These are phyloP conservation scores for Rhabdomys pumilio DNA, from an alignment of 2,797 vertebrate genomes.

Conservation along the genomic window DNA sequence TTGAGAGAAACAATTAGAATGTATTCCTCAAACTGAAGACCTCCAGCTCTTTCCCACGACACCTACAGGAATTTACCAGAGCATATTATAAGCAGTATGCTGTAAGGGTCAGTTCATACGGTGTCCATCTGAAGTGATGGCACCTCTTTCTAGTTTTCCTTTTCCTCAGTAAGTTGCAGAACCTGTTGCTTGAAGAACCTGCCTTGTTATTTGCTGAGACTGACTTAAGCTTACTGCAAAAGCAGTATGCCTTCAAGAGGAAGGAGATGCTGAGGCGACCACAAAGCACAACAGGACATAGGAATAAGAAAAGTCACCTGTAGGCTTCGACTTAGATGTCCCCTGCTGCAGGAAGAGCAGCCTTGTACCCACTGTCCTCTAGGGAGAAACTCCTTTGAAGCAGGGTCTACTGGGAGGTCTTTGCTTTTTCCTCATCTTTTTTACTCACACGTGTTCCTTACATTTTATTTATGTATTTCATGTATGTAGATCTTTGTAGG, in stretches of 20 bases:
- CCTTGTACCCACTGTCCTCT: too few relatives aligned
- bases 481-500: neutral
- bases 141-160: neutral
- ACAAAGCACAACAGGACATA: accelerated
- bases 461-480: neutral
- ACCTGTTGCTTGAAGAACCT: neutral
- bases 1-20: neutral
- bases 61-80: neutral
- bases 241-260: neutral
- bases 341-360: neutral
- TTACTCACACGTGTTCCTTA: neutral
- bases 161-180: neutral
- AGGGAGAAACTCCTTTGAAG: neutral
- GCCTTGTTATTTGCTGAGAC: neutral
- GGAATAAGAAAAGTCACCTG: neutral
- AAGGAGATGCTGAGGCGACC: neutral
- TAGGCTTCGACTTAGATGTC: neutral
- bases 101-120: neutral
- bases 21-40: neutral
- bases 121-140: accelerated
- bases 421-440: neutral
- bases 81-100: neutral
- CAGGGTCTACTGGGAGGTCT: neutral
- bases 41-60: neutral
- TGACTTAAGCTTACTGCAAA: neutral